Base-by-base conservation (phyloP, 2,797 vertebrate genomes). In the Peromyscus attwateri region DNA sequence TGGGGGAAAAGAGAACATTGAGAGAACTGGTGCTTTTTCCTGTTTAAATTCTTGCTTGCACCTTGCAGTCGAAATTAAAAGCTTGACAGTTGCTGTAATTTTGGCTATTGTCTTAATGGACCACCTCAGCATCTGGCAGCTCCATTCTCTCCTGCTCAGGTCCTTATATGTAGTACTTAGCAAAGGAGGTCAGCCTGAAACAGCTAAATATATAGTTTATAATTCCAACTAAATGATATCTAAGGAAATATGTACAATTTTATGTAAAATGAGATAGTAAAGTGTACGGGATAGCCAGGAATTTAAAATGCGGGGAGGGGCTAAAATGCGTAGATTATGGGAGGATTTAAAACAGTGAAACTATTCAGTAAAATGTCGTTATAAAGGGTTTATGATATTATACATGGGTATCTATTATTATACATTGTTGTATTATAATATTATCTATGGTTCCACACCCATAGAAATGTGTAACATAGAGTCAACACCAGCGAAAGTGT, bases 61-160 rank as follows among this genome's bases (percentile, higher is more conserved):
- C 60, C 64, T 79, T 91, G 13, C 31, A 87, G 40, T 64, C 55
- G n/a, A 91, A 49, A 95, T 88, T 60, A 95, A 94, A 89, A 3
- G 0, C 21, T 34, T 89, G 43, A 23, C 12, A 43, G 40, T 75
- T 89, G 27, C 34, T 92, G 60, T 81, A 89, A 57, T 75, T 89
- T 96, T 68, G 68, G 66, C 9, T 91, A 13, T 91, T 70, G 40
- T 89, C 68, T 92, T 92, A 92, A 57, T 34, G 68, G 85, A 27
- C 40, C 68, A 93, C 62, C 13, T 90, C 43, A 83, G 79, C 64
- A 92, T 40, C 90, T 91, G 90, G 34, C 21, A 60, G 17, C 62
- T 94, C 68, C 83, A 6, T 40, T 92, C 87, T 83, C 14, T 83
- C 19, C 52, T 82, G 29, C 13, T 73, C 19, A 46, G 16, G 77